phyloP scores from a whole-genome alignment of 2,888 invertebrate genomes.

The Homarus gammarus region DNA sequence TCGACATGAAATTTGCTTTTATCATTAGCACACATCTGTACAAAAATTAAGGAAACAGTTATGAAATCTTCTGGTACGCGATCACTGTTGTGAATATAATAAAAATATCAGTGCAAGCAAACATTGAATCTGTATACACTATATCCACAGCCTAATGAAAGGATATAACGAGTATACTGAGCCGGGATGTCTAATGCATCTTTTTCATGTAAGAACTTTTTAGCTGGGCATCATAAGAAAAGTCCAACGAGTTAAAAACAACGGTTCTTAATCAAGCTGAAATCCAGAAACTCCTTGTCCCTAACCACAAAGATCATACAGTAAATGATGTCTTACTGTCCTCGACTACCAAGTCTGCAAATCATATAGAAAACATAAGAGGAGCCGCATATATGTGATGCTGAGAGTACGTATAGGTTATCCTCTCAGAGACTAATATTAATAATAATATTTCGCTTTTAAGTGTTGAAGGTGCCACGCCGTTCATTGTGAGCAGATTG shows the following conservation, averaged over 20 bases:
- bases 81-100: constrained; percentile 23
- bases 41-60: constrained; percentile 27
- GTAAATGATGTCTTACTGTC: not conserved
- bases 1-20: constrained; percentile 36
- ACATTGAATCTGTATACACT: not conserved
- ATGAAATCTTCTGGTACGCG: not conserved
- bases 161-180: not conserved
- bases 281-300: not conserved
- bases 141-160: not conserved
- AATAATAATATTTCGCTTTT: not conserved
- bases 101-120: constrained; percentile 21
- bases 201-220: too few relatives aligned
- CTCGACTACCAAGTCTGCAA: not conserved
- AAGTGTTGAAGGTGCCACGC: constrained; percentile 27
- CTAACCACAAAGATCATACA: not conserved
- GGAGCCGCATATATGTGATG: not conserved
- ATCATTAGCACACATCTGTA: constrained; percentile 55
- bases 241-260: too few relatives aligned
- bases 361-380: not conserved
- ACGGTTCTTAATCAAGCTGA: not conserved
- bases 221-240: too few relatives aligned
- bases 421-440: not conserved
- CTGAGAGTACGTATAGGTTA: not conserved
- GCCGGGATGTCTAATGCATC: too few relatives aligned
- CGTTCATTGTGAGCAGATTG: constrained; percentile 16